Evolutionary conservation across 2,113 vertebrate species (phyloP), one percentile per base, ranked within the genome.

Genomic region (Neodon shergylaensis): DNA sequence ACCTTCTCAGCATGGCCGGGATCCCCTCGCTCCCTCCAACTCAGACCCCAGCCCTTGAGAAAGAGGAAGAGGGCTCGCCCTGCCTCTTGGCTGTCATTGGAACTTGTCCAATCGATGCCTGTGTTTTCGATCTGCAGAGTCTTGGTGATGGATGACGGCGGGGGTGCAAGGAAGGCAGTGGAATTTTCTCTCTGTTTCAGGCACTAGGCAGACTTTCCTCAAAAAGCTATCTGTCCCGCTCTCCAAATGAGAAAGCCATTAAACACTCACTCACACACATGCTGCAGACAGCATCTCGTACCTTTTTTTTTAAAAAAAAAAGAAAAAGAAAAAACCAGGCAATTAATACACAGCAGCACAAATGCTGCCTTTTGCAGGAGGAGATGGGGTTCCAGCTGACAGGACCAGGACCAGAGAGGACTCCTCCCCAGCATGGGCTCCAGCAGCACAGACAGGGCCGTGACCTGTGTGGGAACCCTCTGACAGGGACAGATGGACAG

Each of bases 161-260:
- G 3, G 2, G 66, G 72, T 2, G 12, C 97, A 92, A 95, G 96
- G 93, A 97, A 94, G 93, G 91, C 31, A 8, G 90, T 79, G 93
- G 96, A 90, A 98, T 98, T 98, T 97, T 94, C 98, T 95, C 22
- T 97, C 84, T 1, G 76, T 98, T 98, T 97, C 95, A 90, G 91
- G 91, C 76, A 52, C 94, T 94, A 89, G 54, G 89, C 70, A 91
- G 95, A 93, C 89, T 95, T 89, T 92, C 89, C 94, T 97, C 94
- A 95, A 63, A 94, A 95, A 95, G 93, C 97, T 96, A 39, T 96
- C 91, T 96, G 96, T 95, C 93, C 74, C 19, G 0, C 93, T 97
- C 96, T 94, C 97, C 95, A 96, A 91, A 96, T 70, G 93, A 96
- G 89, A 95, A 93, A 91, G 93, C 92, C 93, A 93, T 96, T 97